Conservation (phyloP, 2,113 vertebrate species). For the Ictidomys tridecemlineatus region DNA sequence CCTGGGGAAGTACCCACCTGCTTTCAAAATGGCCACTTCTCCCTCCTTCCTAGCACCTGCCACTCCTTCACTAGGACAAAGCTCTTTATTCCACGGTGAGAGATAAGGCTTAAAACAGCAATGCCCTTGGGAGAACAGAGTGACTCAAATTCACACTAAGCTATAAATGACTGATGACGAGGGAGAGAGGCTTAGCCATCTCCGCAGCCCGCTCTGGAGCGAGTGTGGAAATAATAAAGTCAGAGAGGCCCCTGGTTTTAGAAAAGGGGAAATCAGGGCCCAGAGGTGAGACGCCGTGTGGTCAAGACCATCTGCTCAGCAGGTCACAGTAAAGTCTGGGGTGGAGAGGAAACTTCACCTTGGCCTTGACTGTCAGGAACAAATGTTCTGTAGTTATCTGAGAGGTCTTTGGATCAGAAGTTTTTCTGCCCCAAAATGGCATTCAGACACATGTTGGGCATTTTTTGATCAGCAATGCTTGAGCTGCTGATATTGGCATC, state of each 20-base stretch:
- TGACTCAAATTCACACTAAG: neutral
- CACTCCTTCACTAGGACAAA: neutral
- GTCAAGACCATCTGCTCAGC: neutral
- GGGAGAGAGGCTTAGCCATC: neutral
- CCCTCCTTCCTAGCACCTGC: neutral
- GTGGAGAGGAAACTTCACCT: neutral
- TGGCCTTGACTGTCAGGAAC: neutral
- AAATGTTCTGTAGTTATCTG: neutral
- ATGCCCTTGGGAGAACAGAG: constrained; percentile 25
- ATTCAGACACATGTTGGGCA: neutral
- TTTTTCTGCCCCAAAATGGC: neutral
- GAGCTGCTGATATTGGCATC: neutral
- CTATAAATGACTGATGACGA: constrained; percentile 18
- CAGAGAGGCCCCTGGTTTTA: neutral
- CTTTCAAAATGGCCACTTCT: neutral
- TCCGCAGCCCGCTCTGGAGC: neutral
- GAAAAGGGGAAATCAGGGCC: neutral
- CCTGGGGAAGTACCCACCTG: neutral
- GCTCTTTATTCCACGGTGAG: constrained; percentile 6
- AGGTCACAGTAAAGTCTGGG: neutral
- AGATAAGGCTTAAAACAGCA: constrained; percentile 31
- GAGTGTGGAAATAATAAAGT: neutral
- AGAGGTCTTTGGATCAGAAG: neutral
- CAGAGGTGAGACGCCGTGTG: neutral
- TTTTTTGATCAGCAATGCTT: neutral